A percentile compares a stretch with the other conserved stretches of the same genome.
phyloP scores from a whole-genome alignment of 35 echinoderm and acorn worm genomes.

The Apostichopus parvimensis region DNA sequence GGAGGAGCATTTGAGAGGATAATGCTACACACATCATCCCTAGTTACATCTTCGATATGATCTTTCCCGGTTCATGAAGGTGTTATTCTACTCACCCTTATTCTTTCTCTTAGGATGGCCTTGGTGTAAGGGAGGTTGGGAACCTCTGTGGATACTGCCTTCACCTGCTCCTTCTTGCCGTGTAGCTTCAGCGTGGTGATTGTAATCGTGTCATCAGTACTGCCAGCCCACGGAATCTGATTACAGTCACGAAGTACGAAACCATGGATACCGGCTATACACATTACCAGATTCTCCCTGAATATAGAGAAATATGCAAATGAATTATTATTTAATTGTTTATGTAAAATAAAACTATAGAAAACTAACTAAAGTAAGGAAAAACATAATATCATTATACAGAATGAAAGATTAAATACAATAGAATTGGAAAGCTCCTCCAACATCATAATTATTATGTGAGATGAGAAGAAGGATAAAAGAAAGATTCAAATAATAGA shows the following conservation, averaged over 20 bases:
- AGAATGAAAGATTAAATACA: no score
- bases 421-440: no score
- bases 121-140: slow-evolving; percentile 94
- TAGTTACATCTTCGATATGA: no score
- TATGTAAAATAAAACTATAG: no score
- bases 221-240: slow-evolving; percentile 96
- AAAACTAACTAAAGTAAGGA: no score
- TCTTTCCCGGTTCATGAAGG: not conserved
- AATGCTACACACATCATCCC: no score
- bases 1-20: no score
- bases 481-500: no score
- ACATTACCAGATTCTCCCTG: slow-evolving; percentile 86
- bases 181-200: slow-evolving; percentile 86
- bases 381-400: no score
- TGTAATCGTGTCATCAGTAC: slow-evolving; percentile 60
- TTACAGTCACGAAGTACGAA: slow-evolving; percentile 86
- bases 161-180: slow-evolving; percentile 95
- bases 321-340: not conserved
- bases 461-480: no score
- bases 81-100: slow-evolving; percentile 61
- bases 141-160: slow-evolving; percentile 75
- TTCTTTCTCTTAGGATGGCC: slow-evolving; percentile 82
- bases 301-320: not conserved
- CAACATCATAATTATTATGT: no score
- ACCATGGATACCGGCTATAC: slow-evolving; percentile 80